A percentile compares a stretch with the other conserved stretches of the same genome.
phyloP scores from a whole-genome alignment of 2,888 invertebrate genomes.

The Hybos culiciformis region DNA sequence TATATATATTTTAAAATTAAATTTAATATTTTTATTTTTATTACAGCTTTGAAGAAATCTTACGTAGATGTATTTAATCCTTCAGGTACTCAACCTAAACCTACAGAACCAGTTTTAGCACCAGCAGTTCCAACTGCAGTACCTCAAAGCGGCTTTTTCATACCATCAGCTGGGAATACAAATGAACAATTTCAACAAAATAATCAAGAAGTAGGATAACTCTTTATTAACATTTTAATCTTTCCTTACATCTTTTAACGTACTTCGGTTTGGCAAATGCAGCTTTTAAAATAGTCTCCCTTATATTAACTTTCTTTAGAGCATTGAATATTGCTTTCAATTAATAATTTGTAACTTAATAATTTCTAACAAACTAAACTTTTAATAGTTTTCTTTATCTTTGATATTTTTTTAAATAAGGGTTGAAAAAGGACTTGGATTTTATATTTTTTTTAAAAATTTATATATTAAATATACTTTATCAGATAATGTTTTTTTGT shows the following conservation, averaged over 20 bases:
- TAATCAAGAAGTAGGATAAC: constrained; percentile 16
- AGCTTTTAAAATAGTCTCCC: too few species aligned
- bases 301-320: too few species aligned
- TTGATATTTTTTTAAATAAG: background rate
- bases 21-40: constrained; percentile 5
- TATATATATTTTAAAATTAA: constrained; percentile 1
- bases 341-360: background rate
- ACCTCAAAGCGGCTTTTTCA: constrained; percentile 31
- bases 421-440: too few species aligned
- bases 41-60: constrained; percentile 62
- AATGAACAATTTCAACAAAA: constrained; percentile 20
- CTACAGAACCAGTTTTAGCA: constrained; percentile 30
- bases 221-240: background rate
- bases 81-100: constrained; percentile 37
- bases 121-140: constrained; percentile 32
- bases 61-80: constrained; percentile 87
- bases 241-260: background rate
- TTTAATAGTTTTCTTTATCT: background rate
- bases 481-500: too few species aligned
- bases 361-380: background rate
- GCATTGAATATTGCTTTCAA: too few species aligned
- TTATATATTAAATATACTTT: too few species aligned
- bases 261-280: too few species aligned
- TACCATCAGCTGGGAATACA: constrained; percentile 21
- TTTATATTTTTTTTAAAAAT: background rate